These are phyloP conservation scores for Proterorhinus semilunaris DNA, from an alignment of 2,113 vertebrate genomes.

Conservation along the genomic window DNA sequence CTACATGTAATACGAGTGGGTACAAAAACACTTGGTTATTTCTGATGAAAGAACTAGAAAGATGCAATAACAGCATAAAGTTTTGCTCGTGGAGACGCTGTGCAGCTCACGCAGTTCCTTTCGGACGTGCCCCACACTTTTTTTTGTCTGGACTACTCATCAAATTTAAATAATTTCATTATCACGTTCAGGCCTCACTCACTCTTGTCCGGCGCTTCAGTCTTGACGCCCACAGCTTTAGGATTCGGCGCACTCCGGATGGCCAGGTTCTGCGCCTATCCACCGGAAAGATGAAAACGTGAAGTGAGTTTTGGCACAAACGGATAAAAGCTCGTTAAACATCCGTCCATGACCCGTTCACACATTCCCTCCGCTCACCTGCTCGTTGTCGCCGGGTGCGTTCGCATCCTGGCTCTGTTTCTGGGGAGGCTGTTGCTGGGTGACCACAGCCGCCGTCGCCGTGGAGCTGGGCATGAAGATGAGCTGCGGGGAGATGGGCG, in stretches of 20 bases:
- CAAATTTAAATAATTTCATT: background rate
- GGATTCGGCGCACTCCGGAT: constrained; percentile 63
- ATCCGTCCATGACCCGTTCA: background rate
- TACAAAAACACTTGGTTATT: too few relatives aligned
- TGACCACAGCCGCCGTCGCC: constrained; percentile 82
- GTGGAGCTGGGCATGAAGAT: constrained; percentile 97
- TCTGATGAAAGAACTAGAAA: too few relatives aligned
- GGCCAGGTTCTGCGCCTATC: constrained; percentile 74
- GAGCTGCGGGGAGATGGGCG: constrained; percentile 92
- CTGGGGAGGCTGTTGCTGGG: constrained; percentile 63
- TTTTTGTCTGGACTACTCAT: background rate
- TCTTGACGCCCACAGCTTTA: constrained; percentile 67
- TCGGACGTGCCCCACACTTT: too few relatives aligned
- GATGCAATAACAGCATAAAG: too few relatives aligned
- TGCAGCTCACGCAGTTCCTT: too few relatives aligned
- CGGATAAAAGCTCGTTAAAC: too few relatives aligned
- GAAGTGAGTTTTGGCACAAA: background rate
- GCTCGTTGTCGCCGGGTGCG: constrained; percentile 82
- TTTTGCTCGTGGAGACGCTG: too few relatives aligned
- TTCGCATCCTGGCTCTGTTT: constrained; percentile 78
- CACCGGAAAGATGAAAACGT: too few relatives aligned
- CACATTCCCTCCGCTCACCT: constrained; percentile 69
- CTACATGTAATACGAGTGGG: too few relatives aligned
- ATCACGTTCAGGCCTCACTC: constrained; percentile 41
- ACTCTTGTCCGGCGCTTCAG: constrained; percentile 69